Base-by-base conservation (phyloP, 2,113 vertebrate species). In the Chloroceryle aenea region DNA sequence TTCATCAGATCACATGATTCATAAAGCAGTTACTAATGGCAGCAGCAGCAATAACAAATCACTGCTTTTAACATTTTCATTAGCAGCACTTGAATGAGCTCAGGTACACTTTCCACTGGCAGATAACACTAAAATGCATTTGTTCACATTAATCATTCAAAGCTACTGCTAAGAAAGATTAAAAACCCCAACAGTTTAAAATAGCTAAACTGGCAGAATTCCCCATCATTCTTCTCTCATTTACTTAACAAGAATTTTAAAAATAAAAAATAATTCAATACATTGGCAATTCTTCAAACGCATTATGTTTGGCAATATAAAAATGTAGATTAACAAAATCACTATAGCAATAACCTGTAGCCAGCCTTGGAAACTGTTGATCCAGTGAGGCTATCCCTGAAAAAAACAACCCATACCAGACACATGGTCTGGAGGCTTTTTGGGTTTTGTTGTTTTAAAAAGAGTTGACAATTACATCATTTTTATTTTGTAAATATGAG, bases 81-180 rank as follows among this genome's bases (percentile, higher is more conserved):
- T 96, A 97, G 63, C 50, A 94, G 80, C 85, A 89, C 42, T 95
- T 81, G 36, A 94, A 86, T 0, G 3, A 94, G 85, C 77, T 87
- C 52, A 87, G 58, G 69, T 93, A 47, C 32, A 89, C 42, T 96
- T 97, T 92, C 89, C 94, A 55, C 87, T 80, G 72, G 66, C 34
- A 72, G 67, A 52, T 29, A 80, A 73, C 72, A 74, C 74, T 83
- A 78, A 87, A 87, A 80, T 40, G 29, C 27, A 69, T 77, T 71
- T 90, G 67, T 25, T 78, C 45, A 59, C 80, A 86, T 94, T 86
- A 96, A 95, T 90, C 74, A 95, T 47, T 69, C 64, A 72, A 71
- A 85, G 50, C 25, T 82, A 75, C 81, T 67, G 38, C 52, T 53
- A 88, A 72, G 55, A 68, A 45, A 87, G 10, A 87, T 21, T 17